Evolutionary conservation across 37 sponge, comb jelly and placozoan species (phyloP), one percentile per base, ranked within the genome.

Genomic region (Ianthella basta): DNA sequence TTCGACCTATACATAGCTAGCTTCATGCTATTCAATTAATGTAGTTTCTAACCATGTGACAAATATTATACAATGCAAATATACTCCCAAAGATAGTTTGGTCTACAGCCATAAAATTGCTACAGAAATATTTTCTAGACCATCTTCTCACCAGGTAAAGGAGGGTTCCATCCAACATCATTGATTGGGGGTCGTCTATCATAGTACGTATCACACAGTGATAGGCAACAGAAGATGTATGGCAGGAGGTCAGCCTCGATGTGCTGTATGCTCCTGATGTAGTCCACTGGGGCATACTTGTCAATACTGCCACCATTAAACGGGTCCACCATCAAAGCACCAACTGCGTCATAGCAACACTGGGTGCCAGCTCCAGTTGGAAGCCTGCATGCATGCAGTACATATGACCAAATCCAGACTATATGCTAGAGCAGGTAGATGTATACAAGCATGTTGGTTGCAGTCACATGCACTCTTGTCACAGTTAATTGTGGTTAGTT

Each of bases 271-370:
- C 55, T 80, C 10, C 41, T 37, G 35, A 39, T 41, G 29, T 23
- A 35, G 36, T 60, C 82, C 18, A 41, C 21, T 82, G 82, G 65
- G 10, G 65, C 67, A 8, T 32, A 16, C 41, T 14, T 32, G 32
- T 82, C 55, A n/a, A 86, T 79, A 40, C 55, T 86, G 5, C 91
- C 91, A 34, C 91, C 91, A 36, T 87, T 80, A 60, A 80, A 83
- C 35, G 60, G 54, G 23, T 84, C 87, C 65, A 80, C 80, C 18
- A 87, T 64, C 19, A 91, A 41, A 30, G 29, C 35, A 37, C 89
- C 81, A 64, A 68, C 60, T 27, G 29, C 38, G 55, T 44, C 70
- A 67, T 91, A 91, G 69, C 91, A 91, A 59, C 91, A 91, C 54
- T 90, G 86, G 27, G 83, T 87, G n/a, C 84, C 80, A 75, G 21